Conservation (phyloP, 2,113 vertebrate genomes). For the Mystacornis crossleyi region DNA sequence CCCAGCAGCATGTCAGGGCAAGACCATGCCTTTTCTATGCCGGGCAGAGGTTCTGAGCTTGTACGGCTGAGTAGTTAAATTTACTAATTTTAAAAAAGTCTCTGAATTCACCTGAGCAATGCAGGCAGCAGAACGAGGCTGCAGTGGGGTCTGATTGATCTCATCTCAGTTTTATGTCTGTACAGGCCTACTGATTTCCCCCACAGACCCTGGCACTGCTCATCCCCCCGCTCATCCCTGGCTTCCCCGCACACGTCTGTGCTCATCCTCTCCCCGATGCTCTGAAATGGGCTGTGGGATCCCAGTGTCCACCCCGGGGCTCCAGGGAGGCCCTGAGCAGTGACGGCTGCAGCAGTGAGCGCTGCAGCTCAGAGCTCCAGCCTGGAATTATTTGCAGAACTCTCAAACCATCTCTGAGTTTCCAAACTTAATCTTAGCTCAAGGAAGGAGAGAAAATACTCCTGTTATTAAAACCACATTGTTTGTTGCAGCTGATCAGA, state of each 20-base stretch:
- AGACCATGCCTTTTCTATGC: neutral
- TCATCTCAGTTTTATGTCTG: neutral
- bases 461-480: neutral
- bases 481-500: neutral
- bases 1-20: neutral
- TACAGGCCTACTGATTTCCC: neutral
- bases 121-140: neutral
- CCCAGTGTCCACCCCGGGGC: neutral
- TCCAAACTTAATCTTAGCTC: neutral
- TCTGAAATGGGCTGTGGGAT: too few species aligned
- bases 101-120: neutral
- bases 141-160: neutral
- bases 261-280: rapidly evolving
- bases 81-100: neutral
- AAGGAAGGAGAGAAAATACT: neutral
- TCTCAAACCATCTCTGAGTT: neutral
- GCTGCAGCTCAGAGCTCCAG: neutral
- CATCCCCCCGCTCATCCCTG: too few species aligned
- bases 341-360: neutral
- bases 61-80: neutral
- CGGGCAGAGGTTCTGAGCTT: neutral
- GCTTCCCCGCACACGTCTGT: rapidly evolving
- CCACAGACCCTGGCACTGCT: neutral
- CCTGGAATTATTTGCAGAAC: neutral
- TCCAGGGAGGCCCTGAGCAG: too few species aligned